Base-by-base conservation (phyloP, 1,140 invertebrate species). In the Panagrolaimus sp. region DNA sequence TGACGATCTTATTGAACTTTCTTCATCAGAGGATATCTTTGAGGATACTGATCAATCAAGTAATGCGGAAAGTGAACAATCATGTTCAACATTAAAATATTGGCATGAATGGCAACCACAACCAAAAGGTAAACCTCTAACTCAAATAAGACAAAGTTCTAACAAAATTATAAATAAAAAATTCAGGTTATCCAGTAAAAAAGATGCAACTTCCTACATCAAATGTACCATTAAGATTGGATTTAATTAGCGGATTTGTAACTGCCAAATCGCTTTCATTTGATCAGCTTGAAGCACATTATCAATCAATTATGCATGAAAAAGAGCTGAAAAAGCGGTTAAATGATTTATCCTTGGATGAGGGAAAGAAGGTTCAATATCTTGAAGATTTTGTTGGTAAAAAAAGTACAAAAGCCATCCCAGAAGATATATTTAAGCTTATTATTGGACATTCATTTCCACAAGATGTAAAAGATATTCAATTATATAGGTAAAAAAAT, bases 391-490 rank as follows among this genome's bases (percentile, higher is more conserved):
- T 21, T 12, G 28, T 26, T 21, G 52, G 28, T 58, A 28, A 58
- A 58, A 12, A 26, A 17, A 21, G 52, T 26, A 12, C 52, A 58
- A 21, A 38, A 7, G 7, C 94, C 2, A 93, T 98, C 46, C 95
- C 95, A 65, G 94, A 98, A 86, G 91, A 96, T 84, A 86, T 98
- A 48, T 94, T 98, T 84, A 87, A 97, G 38, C 88, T 93, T 74
- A 98, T 98, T 84, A 94, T 94, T 6, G 97, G 93, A 84, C 97
- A 94, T 93, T 96, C 93, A 83, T 98, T 98, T 83, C 94, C 95
- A 1, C 93, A 97, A 84, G 94, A 92, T 86, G 94, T 98, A 86
- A 94, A 98, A 86, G 94, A 98, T 83, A 97, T 98, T 78, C 87
- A 87, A 84, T 85, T 98, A n/a, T 98, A 98, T 38, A 38, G 32